Evolutionary conservation across 1,140 invertebrate species (phyloP).

Genomic region (Trachymyrmex cornetzi): DNA sequence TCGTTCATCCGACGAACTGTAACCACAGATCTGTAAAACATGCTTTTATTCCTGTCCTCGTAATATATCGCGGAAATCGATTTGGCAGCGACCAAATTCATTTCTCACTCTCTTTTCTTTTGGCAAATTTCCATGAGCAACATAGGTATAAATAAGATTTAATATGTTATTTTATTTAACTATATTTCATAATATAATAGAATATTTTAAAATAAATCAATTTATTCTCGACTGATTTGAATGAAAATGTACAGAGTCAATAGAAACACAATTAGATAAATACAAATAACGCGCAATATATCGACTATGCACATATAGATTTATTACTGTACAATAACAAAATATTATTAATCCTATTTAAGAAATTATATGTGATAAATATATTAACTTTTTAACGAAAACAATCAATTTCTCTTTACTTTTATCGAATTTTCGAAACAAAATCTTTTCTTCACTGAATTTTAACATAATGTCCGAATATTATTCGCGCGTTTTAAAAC

Average conservation of each 20-base stretch:
- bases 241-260: neutral
- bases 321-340: neutral
- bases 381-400: neutral
- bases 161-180: constrained; percentile 71
- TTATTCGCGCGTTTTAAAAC: neutral
- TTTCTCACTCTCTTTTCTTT: constrained; percentile 10
- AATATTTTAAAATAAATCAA: constrained; percentile 39
- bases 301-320: neutral
- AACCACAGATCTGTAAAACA: constrained; percentile 63
- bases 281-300: neutral
- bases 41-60: constrained; percentile 59
- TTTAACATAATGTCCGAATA: neutral
- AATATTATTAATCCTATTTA: neutral
- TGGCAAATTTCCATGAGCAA: constrained; percentile 66
- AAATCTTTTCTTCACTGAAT: neutral
- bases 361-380: neutral
- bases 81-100: constrained; percentile 67
- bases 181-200: constrained; percentile 64
- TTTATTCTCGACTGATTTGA: constrained; percentile 9
- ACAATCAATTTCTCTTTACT: neutral
- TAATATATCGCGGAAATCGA: constrained; percentile 61
- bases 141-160: constrained; percentile 64
- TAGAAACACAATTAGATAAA: constrained; percentile 1
- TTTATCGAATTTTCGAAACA: neutral
- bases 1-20: constrained; percentile 24